Evolutionary conservation across 2,888 invertebrate species (phyloP), one percentile per base, ranked within the genome.

Genomic region (Aspidiotus destructor): DNA sequence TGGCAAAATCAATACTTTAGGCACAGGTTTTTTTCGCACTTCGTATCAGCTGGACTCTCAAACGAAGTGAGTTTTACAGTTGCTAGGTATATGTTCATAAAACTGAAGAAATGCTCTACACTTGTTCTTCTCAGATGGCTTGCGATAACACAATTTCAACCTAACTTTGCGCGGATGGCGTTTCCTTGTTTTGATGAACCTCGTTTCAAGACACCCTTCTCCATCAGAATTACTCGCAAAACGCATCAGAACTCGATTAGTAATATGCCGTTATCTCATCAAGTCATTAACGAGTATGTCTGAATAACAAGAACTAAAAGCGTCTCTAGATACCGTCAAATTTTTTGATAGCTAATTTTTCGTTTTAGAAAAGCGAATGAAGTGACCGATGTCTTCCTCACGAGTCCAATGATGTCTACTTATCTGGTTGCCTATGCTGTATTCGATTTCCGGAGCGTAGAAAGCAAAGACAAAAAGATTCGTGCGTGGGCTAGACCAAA

Each of bases 181-280:
- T 92, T 92, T 76, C 92, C 92, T 8, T 92, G 92, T 76, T 89
- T 90, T 74, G 92, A 93, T 74, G 91, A 92, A 72, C 92, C 92
- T 2, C 81, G 82, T n/a, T 87, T 88, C 75, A 91, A 91, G 75
- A 87, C 92, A 0, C 83, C 79, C 41, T 92, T 91, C 72, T 81
- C 81, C 8, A 81, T 93, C 40, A 84, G 82, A 64, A 82, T 92
- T 62, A 80, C 81, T 8, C 81, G 85, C 72, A 68, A 64, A 17
- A n/a, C 58, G 1, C 55, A 52, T 28, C 68, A 70, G 52, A 71
- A 60, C 7, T 69, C 74, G 1, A 60, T 73, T 11, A 73, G 74
- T 48, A 74, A 74, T 67, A 73, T 71, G 72, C 68, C 62, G 13
- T 58, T 58, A 13, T 28, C 28, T 28, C 28, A 28, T 28, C 5